Base-by-base conservation (phyloP, 1,140 invertebrate genomes). In the Venturia canescens region DNA sequence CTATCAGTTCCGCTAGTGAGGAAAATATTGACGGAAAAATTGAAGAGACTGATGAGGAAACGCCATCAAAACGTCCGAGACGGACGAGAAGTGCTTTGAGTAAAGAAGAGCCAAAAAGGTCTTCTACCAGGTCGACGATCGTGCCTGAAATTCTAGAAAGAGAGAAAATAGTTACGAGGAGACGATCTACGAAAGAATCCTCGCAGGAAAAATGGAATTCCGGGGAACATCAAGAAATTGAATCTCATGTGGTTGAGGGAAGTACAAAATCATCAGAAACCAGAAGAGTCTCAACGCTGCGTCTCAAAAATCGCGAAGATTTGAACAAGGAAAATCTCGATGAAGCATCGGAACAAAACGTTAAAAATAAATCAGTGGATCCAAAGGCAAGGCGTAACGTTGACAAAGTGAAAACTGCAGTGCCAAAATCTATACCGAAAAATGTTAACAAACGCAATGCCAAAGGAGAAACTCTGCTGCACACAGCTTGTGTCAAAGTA, bases 401-500 rank as follows among this genome's bases (percentile, higher is more conserved):
- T 21, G 50, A 53, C 21, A 60, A 57, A 57, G 4, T 53, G 29
- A 60, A 5, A n/a, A 7, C 27, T 26, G 4, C 26, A 18, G 29
- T 72, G 38, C 72, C 60, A 66, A 87, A 83, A 70, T 85, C 1
- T 66, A 78, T 83, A 31, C 76, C 86, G 29, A 81, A 83, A 67
- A 87, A 88, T 67, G 83, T 90, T 44, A 82, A 87, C 84, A 93
- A 92, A 81, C 90, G 87, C 21, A 94, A 95, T 87, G 83, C 67
- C 13, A 94, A 94, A 89, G 94, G 94, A 21, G 94, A 95, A 88
- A 94, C 93, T 18, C 78, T 83, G 3, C 87, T 95, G 7, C 94
- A 95, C 81, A 84, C 89, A 0, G 93, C 93, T 0, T 94, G 93
- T 82, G 87, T 92, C 66, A 87, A 88, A 80, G 90, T 91, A 85